Evolutionary conservation across 2,797 vertebrate species (phyloP).

Genomic region (Distichodus sexfasciatus): DNA sequence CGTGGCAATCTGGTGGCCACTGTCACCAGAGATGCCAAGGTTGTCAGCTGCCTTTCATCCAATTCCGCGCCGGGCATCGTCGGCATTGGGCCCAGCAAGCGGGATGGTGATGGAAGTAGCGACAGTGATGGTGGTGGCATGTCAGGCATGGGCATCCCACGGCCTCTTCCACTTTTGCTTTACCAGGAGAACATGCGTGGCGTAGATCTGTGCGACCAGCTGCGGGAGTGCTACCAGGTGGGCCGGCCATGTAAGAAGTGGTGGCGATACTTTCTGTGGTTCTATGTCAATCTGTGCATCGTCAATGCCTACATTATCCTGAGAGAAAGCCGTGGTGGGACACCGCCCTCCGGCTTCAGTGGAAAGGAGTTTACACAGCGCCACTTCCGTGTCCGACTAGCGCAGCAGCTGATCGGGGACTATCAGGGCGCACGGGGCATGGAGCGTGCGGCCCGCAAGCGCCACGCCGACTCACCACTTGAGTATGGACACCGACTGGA

Average conservation of each 20-base stretch:
- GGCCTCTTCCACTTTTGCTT: slow-evolving; percentile 75
- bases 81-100: slow-evolving; percentile 73
- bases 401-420: slow-evolving; percentile 81
- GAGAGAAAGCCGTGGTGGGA: slow-evolving; percentile 71
- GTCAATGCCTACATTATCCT: slow-evolving; percentile 79
- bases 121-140: slow-evolving; percentile 65
- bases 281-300: slow-evolving; percentile 80
- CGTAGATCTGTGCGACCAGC: slow-evolving; percentile 79
- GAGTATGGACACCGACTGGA: slow-evolving; percentile 83
- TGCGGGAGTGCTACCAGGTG: slow-evolving; percentile 82
- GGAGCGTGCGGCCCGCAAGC: slow-evolving; percentile 79
- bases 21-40: slow-evolving; percentile 73
- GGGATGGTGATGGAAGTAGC: slow-evolving; percentile 55
- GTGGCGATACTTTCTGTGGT: slow-evolving; percentile 86
- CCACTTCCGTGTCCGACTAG: slow-evolving; percentile 79
- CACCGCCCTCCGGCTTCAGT: slow-evolving; percentile 73
- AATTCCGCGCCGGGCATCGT: slow-evolving; percentile 80
- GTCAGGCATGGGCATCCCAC: slow-evolving; percentile 63
- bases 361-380: slow-evolving; percentile 82
- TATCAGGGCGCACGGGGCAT: slow-evolving; percentile 81
- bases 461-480: slow-evolving; percentile 77
- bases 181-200: slow-evolving; percentile 85
- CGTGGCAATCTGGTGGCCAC: slow-evolving; percentile 77
- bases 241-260: slow-evolving; percentile 81
- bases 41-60: slow-evolving; percentile 77